Percentiles rank a stretch among this genome's conserved stretches.
phyloP scores from a whole-genome alignment of 2,797 vertebrate genomes.

The Columba guinea region DNA sequence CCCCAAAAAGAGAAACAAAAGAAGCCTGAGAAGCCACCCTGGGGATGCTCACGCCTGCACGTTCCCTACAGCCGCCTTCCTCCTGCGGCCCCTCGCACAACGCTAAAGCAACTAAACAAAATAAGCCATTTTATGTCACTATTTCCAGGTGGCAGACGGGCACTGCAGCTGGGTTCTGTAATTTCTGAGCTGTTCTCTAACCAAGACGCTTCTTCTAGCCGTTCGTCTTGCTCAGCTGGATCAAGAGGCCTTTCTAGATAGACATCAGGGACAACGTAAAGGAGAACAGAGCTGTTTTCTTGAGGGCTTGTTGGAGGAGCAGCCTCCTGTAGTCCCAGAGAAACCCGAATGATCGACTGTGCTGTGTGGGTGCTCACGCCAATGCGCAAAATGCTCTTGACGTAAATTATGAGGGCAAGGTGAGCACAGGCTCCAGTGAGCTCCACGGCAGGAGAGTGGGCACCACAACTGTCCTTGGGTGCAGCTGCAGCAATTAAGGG shows the following conservation, averaged over 20 bases:
- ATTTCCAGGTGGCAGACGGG: not conserved
- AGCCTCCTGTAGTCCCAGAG: not conserved
- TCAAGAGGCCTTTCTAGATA: not conserved
- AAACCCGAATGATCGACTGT: not conserved
- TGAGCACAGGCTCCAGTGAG: not conserved
- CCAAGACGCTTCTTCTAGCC: accelerated
- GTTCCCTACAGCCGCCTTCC: not conserved
- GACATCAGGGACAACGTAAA: accelerated
- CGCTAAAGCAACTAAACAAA: not conserved
- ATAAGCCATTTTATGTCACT: not conserved
- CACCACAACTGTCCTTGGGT: not conserved
- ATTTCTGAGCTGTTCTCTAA: not conserved
- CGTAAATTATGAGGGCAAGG: not conserved
- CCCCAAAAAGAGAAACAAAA: not conserved
- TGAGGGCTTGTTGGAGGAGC: accelerated
- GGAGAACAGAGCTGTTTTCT: not conserved
- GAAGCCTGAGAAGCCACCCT: not conserved
- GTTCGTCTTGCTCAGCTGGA: not conserved
- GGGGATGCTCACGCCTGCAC: not conserved
- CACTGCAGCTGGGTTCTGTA: not conserved
- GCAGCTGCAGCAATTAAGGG: not conserved
- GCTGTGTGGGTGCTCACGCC: not conserved
- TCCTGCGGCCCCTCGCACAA: not conserved
- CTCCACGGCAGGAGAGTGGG: not conserved
- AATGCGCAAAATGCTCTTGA: accelerated